Evolutionary conservation across 1,140 invertebrate genomes (phyloP).

Genomic region (Stenopsyche tienmushanensis): DNA sequence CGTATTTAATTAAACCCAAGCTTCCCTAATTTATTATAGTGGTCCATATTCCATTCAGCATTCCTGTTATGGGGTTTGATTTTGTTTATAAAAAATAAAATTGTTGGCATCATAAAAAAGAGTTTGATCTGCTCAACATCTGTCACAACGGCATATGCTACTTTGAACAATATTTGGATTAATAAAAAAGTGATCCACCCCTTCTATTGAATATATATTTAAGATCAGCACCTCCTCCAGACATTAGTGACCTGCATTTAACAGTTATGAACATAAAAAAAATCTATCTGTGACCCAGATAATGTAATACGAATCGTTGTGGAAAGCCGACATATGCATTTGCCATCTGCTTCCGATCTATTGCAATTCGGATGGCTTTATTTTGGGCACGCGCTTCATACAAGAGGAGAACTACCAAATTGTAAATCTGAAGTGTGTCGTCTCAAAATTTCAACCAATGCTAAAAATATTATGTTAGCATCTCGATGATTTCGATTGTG

Average conservation of each 20-base stretch:
- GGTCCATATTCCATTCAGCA: too few relatives aligned
- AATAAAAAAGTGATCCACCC: background rate
- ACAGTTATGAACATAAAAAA: background rate
- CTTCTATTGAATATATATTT: background rate
- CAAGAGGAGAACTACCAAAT: background rate
- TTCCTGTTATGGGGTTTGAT: too few relatives aligned
- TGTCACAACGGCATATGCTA: background rate
- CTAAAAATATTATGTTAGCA: too few relatives aligned
- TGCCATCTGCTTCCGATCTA: background rate
- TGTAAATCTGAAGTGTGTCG: too few relatives aligned
- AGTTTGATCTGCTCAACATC: background rate
- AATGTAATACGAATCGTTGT: slow-evolving; percentile 3
- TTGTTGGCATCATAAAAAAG: too few relatives aligned
- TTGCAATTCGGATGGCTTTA: background rate
- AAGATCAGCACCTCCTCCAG: too few relatives aligned
- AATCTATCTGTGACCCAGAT: slow-evolving; percentile 20
- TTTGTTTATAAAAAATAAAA: too few relatives aligned
- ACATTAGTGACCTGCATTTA: background rate
- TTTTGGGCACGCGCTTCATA: background rate
- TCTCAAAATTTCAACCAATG: too few relatives aligned
- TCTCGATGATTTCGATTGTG: too few relatives aligned
- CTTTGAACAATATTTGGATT: too few relatives aligned
- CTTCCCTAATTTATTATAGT: too few relatives aligned
- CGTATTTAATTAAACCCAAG: too few relatives aligned
- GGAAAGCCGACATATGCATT: background rate